These are phyloP conservation scores for Notospermus geniculatus DNA, from an alignment of 1,140 invertebrate species.

Conservation along the genomic window DNA sequence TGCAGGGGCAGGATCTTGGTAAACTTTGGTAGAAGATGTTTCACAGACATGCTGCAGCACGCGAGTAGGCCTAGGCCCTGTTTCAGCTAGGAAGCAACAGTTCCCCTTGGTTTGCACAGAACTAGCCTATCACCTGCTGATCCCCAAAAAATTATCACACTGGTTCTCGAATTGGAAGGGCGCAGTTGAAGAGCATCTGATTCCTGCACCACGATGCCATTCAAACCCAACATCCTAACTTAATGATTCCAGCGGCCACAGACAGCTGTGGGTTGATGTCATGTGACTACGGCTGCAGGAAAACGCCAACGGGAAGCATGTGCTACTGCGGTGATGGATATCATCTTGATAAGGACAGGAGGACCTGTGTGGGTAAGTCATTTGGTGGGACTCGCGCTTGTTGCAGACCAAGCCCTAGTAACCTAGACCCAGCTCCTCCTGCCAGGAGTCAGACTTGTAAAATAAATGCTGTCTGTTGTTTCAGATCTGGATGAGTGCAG, in stretches of 20 bases:
- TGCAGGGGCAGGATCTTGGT: conserved; percentile 2
- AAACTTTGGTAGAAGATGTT: too few species aligned
- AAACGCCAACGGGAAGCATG: conserved; percentile 81
- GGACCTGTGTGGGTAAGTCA: conserved; percentile 75
- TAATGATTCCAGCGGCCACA: conserved; percentile 32
- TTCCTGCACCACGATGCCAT: too few species aligned
- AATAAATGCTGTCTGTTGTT: conserved; percentile 25
- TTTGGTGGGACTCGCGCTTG: too few species aligned
- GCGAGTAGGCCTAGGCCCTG: too few species aligned
- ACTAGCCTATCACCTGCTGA: too few species aligned
- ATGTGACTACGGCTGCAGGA: conserved; percentile 87
- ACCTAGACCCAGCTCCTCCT: background rate
- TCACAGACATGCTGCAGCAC: too few species aligned
- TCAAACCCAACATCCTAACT: too few species aligned
- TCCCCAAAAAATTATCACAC: too few species aligned
- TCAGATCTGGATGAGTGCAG: conserved; percentile 87
- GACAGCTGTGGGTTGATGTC: conserved; percentile 68
- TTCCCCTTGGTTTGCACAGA: too few species aligned
- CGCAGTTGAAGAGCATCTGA: too few species aligned
- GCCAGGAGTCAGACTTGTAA: background rate
- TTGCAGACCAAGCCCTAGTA: background rate
- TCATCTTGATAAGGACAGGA: conserved; percentile 69
- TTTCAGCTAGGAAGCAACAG: too few species aligned
- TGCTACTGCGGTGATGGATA: conserved; percentile 83
- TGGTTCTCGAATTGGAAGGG: too few species aligned